Percentiles rank a stretch among this genome's conserved stretches.
These are phyloP conservation scores for Athene cunicularia DNA, from an alignment of 2,113 vertebrate species.

Conservation along the genomic window DNA sequence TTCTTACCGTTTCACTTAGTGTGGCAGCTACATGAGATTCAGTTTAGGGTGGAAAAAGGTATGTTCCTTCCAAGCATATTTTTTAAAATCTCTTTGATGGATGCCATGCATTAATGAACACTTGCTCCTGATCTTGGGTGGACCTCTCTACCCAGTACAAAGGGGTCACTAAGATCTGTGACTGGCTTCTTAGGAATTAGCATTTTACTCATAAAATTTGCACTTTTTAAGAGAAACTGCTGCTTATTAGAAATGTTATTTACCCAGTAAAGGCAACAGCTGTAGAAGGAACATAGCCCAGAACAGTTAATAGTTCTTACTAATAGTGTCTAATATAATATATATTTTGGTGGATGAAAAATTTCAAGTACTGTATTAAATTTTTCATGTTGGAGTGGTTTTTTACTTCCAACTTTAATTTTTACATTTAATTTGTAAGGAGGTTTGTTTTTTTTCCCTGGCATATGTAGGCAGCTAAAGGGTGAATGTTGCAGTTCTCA, in stretches of 20 bases:
- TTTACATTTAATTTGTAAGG: not conserved
- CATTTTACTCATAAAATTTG: not conserved
- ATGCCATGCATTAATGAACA: fast-evolving
- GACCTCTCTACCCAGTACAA: not conserved
- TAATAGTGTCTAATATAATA: not conserved
- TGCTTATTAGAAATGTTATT: not conserved
- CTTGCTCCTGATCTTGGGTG: not conserved
- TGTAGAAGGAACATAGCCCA: not conserved
- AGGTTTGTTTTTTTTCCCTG: not conserved
- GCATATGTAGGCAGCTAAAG: not conserved
- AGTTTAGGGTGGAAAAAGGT: not conserved
- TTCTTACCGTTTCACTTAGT: not conserved
- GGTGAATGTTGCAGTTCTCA: not conserved
- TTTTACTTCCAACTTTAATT: not conserved
- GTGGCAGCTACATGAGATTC: not conserved
- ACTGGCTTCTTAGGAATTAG: not conserved
- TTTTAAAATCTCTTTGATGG: not conserved
- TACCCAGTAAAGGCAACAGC: not conserved
- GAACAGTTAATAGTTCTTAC: not conserved
- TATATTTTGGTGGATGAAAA: not conserved
- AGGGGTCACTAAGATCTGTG: not conserved
- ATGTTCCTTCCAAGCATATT: not conserved
- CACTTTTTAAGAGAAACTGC: not conserved
- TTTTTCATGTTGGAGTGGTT: not conserved
- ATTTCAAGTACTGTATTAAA: not conserved